These are phyloP conservation scores for Iguana delicatissima DNA, from an alignment of 2,797 vertebrate genomes.

Conservation along the genomic window DNA sequence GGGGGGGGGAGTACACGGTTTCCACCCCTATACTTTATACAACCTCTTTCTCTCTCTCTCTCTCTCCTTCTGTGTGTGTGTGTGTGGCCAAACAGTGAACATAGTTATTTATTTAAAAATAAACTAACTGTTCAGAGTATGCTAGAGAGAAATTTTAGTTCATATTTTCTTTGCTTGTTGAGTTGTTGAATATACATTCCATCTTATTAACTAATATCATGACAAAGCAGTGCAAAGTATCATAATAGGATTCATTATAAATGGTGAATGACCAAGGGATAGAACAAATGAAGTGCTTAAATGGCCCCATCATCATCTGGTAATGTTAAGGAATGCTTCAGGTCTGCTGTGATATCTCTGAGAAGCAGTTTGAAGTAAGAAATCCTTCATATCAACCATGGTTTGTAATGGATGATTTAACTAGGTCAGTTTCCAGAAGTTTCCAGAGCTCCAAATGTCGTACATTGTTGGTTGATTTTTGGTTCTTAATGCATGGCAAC, in stretches of 20 bases:
- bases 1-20: too few species aligned
- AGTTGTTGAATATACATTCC: not conserved
- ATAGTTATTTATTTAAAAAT: not conserved
- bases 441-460: not conserved
- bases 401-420: not conserved
- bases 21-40: too few species aligned
- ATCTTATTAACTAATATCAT: not conserved
- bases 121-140: not conserved
- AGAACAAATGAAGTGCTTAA: not conserved
- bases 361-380: not conserved
- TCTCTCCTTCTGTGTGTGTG: too few species aligned
- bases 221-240: not conserved
- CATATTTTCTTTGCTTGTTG: not conserved
- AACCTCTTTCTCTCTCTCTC: too few species aligned
- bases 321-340: not conserved
- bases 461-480: not conserved
- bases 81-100: too few species aligned
- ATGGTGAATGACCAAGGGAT: not conserved
- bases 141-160: not conserved
- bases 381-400: not conserved
- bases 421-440: not conserved
- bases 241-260: not conserved
- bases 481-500: not conserved
- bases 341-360: not conserved
- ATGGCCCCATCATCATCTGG: not conserved